phyloP scores from a whole-genome alignment of 2,797 vertebrate genomes.

The Paedocypris micromegethes region DNA sequence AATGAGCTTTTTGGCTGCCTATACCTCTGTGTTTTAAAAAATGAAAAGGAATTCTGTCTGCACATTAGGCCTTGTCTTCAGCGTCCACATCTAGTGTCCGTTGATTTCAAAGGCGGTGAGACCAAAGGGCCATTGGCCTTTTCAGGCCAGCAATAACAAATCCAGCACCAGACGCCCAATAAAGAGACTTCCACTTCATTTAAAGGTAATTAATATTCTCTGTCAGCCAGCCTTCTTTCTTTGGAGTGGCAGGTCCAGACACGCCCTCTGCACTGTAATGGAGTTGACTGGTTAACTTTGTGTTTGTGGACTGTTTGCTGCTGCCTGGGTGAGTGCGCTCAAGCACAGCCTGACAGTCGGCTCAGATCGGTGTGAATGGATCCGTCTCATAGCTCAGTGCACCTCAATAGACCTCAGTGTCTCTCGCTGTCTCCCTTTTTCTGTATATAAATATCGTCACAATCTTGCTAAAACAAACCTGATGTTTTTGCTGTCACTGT shows the following conservation, averaged over 20 bases:
- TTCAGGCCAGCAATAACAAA: slow-evolving; percentile 74
- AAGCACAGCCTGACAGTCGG: slow-evolving; percentile 69
- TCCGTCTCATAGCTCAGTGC: slow-evolving; percentile 74
- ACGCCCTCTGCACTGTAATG: slow-evolving; percentile 68
- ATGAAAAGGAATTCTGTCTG: slow-evolving; percentile 62
- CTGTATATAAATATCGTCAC: background rate
- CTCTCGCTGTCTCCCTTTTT: slow-evolving; percentile 49
- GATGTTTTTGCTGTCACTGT: background rate
- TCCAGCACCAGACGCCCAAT: slow-evolving; percentile 79
- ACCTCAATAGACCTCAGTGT: slow-evolving; percentile 61
- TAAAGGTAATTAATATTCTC: slow-evolving; percentile 83
- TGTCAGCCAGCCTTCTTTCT: slow-evolving; percentile 67
- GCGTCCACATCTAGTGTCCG: slow-evolving; percentile 70
- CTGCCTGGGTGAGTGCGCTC: slow-evolving; percentile 72
- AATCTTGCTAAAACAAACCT: background rate
- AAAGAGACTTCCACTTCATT: slow-evolving; percentile 82
- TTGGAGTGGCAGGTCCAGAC: slow-evolving; percentile 77
- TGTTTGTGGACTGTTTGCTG: slow-evolving; percentile 60
- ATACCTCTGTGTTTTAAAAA: slow-evolving; percentile 51
- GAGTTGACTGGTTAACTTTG: slow-evolving; percentile 77
- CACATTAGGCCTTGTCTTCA: slow-evolving; percentile 67
- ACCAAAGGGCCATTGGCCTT: slow-evolving; percentile 68
- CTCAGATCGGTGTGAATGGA: slow-evolving; percentile 68
- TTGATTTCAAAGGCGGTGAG: slow-evolving; percentile 69
- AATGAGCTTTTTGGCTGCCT: too few relatives aligned